Evolutionary conservation across 2,888 invertebrate species (phyloP), one percentile per base, ranked within the genome.

Genomic region (Pyralis farinalis): DNA sequence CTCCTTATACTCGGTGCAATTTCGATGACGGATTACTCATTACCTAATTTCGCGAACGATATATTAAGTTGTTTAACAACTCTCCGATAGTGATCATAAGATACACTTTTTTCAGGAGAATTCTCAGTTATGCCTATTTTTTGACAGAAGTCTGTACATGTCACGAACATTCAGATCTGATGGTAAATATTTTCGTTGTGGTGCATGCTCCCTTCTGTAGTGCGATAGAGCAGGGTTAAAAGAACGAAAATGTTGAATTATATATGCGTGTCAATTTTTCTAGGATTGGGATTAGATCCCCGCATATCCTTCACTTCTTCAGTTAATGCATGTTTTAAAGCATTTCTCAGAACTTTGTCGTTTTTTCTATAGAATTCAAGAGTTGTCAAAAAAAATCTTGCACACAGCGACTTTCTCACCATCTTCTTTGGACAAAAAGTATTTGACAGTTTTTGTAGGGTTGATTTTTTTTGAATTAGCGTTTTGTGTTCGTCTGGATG

Each of bases 1-100:
- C 7, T 5, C 21, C 7, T 21, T 21, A 21, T 7, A 21, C 7
- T 21, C 21, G 7, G 21, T 21, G 7, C 21, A 21, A 21, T 21
- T 21, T 21, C 21, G 21, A 21, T 21, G 21, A 7, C 21, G 21
- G 21, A 21, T 37, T 58, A 60, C 39, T 63, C 63, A 40, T 63
- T 21, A 21, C 30, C 21, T 7, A 21, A 21, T 21, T 21, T 21
- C 7, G 21, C 21, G 21, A 21, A 21, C 30, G 43, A 40, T 36
- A 41, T 44, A 25, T 44, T 44, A 38, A 41, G 40, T 31, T 8
- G 30, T 16, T 44, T 44, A 10, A 44, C 25, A 12, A 40, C 37
- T n/a, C 30, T 31, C 34, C 41, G 37, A 20, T 44, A 44, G 22
- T 40, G 21, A 11, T 41, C 44, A 16, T 44, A 44, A 12, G 37